These are phyloP conservation scores for Watsonalla binaria DNA, from an alignment of 2,888 invertebrate species.

Conservation along the genomic window DNA sequence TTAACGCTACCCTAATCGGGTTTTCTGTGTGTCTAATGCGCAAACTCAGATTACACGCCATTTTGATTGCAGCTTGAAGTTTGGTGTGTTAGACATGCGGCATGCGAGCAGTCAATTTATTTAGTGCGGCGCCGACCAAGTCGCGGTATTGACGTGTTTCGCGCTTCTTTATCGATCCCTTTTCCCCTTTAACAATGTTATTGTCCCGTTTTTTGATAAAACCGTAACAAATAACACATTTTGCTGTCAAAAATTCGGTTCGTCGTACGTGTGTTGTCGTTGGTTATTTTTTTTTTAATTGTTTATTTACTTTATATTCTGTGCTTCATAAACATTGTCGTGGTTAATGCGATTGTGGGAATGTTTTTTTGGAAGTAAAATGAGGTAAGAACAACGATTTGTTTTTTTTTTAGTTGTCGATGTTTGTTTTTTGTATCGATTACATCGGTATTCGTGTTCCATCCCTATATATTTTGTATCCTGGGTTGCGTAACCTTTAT, in stretches of 20 bases:
- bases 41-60: constrained; percentile 51
- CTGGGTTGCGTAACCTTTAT: no score
- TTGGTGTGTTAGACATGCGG: background rate
- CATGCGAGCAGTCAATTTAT: constrained; percentile 15
- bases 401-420: constrained; percentile 10
- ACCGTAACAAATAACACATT: constrained; percentile 50
- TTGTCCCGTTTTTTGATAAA: constrained; percentile 55
- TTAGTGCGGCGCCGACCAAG: constrained; percentile 54
- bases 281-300: constrained; percentile 28
- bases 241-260: constrained; percentile 17
- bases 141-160: constrained; percentile 31
- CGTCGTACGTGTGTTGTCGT: constrained; percentile 39
- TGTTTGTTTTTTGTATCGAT: constrained; percentile 7
- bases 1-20: background rate
- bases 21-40: constrained; percentile 36
- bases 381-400: constrained; percentile 35
- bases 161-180: constrained; percentile 46
- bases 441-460: background rate
- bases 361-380: constrained; percentile 37
- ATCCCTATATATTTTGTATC: no score
- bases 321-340: constrained; percentile 26
- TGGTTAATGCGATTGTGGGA: constrained; percentile 21
- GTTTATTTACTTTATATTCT: constrained; percentile 5
- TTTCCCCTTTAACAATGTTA: constrained; percentile 39
- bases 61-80: constrained; percentile 29